Evolutionary conservation across 2,797 vertebrate genomes (phyloP).

Genomic region (Harpagifer antarcticus): DNA sequence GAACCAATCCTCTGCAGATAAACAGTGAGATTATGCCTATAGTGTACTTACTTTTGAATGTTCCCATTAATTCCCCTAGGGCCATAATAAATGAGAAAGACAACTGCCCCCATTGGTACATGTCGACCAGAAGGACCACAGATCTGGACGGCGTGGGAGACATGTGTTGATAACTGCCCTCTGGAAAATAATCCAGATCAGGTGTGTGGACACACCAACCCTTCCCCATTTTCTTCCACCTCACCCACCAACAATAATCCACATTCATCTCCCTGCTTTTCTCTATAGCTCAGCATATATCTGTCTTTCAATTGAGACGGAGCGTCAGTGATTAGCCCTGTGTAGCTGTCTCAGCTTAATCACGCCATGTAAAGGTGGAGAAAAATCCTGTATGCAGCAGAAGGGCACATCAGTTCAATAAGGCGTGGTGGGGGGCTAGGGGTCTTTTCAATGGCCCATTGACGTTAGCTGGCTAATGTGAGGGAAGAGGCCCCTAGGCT

Average conservation of each 20-base stretch:
- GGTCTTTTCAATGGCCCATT: slow-evolving; percentile 79
- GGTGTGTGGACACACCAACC: slow-evolving; percentile 81
- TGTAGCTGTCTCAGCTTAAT: slow-evolving; percentile 68
- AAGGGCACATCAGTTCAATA: slow-evolving; percentile 82
- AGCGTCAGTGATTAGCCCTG: slow-evolving; percentile 55
- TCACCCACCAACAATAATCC: slow-evolving; percentile 68
- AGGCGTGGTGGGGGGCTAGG: slow-evolving; percentile 64
- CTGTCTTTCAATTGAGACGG: slow-evolving; percentile 65
- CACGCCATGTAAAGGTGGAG: slow-evolving; percentile 70
- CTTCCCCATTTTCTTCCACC: slow-evolving; percentile 64
- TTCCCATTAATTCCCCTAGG: slow-evolving; percentile 78
- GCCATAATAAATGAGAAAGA: slow-evolving; percentile 95
- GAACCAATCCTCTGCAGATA: not conserved
- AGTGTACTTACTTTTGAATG: slow-evolving; percentile 1
- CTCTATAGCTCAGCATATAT: slow-evolving; percentile 68
- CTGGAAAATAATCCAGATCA: slow-evolving; percentile 98
- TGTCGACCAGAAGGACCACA: slow-evolving; percentile 94
- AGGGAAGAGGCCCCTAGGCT: slow-evolving; percentile 71
- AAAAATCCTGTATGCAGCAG: slow-evolving; percentile 72
- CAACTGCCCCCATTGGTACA: slow-evolving; percentile 97
- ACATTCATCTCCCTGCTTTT: slow-evolving; percentile 64
- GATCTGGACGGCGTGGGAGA: slow-evolving; percentile 97
- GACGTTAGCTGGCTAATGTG: slow-evolving; percentile 71
- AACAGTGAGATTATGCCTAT: not conserved
- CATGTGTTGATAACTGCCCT: slow-evolving; percentile 99